Percentiles rank a stretch among this genome's conserved stretches.
phyloP scores from a whole-genome alignment of 2,888 invertebrate species.

The Ochropacha duplaris region DNA sequence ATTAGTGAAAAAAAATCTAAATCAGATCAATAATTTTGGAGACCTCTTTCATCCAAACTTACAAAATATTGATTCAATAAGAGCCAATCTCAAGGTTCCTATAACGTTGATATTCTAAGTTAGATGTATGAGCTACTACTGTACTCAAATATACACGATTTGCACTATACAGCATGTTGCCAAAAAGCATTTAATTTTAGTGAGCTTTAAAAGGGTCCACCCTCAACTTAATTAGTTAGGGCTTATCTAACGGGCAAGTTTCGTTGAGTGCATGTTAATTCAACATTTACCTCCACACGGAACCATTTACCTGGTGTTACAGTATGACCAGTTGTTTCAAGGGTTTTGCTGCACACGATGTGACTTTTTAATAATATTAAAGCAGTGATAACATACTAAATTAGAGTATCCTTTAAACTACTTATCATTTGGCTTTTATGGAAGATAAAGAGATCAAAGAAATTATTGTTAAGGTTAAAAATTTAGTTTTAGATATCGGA shows the following conservation, averaged over 20 bases:
- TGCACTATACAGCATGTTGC: conserved; percentile 25
- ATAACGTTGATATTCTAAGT: not conserved
- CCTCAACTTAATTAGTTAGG: conserved; percentile 58
- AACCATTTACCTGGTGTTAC: conserved; percentile 1
- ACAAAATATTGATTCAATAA: too few species aligned
- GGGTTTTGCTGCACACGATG: not conserved
- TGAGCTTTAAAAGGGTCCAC: conserved; percentile 54
- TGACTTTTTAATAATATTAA: conserved; percentile 4
- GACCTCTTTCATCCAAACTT: too few species aligned
- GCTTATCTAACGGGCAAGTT: conserved; percentile 46
- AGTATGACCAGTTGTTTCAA: not conserved
- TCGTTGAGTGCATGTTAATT: conserved; percentile 34
- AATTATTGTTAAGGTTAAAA: not conserved
- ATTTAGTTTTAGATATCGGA: not conserved
- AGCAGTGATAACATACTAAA: not conserved
- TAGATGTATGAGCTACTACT: not conserved
- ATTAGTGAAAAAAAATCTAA: too few species aligned
- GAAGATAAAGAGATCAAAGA: not conserved
- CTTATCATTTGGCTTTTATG: not conserved
- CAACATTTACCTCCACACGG: conserved; percentile 2
- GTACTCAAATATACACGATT: conserved; percentile 12
- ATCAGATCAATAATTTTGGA: too few species aligned
- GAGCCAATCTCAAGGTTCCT: not conserved
- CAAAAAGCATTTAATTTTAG: conserved; percentile 53
- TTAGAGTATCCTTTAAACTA: not conserved